A percentile compares a stretch with the other conserved stretches of the same genome.
Conservation (phyloP, 2,888 invertebrate species). For the Buathra laborator region DNA sequence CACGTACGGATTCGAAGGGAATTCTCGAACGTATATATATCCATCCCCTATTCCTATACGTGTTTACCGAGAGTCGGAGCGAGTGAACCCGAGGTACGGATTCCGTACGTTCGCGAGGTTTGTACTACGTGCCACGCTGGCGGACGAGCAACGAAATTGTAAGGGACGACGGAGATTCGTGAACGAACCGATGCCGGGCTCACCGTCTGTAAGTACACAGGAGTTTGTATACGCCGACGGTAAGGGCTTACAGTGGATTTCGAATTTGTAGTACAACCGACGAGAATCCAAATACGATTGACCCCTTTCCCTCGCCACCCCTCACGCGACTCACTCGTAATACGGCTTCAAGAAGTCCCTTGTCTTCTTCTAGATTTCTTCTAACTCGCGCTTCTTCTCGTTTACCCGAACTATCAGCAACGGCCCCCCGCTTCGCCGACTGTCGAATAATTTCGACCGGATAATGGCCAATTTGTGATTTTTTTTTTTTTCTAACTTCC, state of each 20-base stretch:
- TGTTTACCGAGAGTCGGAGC: constrained; percentile 46
- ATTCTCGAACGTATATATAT: constrained; percentile 45
- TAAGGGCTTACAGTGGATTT: constrained; percentile 55
- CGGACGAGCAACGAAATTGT: constrained; percentile 55
- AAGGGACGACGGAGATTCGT: constrained; percentile 60
- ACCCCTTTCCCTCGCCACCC: not conserved
- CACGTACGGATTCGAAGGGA: constrained; percentile 60
- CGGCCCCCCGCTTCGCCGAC: not conserved
- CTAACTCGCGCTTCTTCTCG: not conserved
- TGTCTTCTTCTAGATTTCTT: not conserved
- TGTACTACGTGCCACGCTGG: constrained; percentile 61
- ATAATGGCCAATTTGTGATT: not conserved
- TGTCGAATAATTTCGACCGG: not conserved
- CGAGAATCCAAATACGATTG: constrained; percentile 61
- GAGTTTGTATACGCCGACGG: constrained; percentile 39
- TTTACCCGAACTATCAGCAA: constrained; percentile 6
- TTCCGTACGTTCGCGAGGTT: constrained; percentile 58
- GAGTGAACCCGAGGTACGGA: constrained; percentile 36
- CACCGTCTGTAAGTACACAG: constrained; percentile 8
- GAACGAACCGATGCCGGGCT: constrained; percentile 53
- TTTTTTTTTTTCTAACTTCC: too few species aligned
- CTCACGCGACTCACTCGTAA: not conserved
- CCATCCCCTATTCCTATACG: constrained; percentile 26
- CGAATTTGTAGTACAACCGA: constrained; percentile 15
- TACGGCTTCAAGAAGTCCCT: constrained; percentile 1